Evolutionary conservation across 2,797 vertebrate species (phyloP), one percentile per base, ranked within the genome.

Genomic region (Betta splendens): DNA sequence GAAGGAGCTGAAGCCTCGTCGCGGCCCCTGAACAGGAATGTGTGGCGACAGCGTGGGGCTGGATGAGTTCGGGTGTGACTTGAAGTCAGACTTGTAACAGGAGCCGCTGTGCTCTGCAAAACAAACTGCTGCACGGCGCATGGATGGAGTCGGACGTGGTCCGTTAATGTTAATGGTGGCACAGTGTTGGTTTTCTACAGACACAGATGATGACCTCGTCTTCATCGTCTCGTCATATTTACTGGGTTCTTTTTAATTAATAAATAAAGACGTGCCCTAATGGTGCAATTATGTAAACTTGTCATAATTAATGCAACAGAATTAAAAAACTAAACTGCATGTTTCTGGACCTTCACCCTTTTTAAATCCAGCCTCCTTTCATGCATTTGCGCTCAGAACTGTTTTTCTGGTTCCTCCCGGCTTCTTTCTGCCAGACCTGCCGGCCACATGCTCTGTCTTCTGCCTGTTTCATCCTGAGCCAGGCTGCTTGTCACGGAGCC

Each of bases 381-480:
- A 33, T 28, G 16, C 12, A 22, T 45, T 58, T 44, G 3, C 50
- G 13, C 33, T 45, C 22, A n/a, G n/a, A n/a, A n/a, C n/a, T n/a
- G n/a, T n/a, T n/a, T n/a, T n/a, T n/a, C n/a, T n/a, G n/a, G n/a
- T n/a, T n/a, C n/a, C n/a, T n/a, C n/a, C 1, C 44, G 35, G 39
- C 50, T 69, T 68, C 81, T 45, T 36, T 72, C 3, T 48, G 28
- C 37, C 42, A 36, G 57, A 80, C 29, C 75, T 87, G 83, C 47
- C 32, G 28, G 61, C 84, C 88, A 89, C 83, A 86, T 89, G 84
- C 59, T 57, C 8, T n/a, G 13, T 78, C 66, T 73, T 68, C 55
- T 26, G 13, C 2, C n/a, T 56, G 75, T 80, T 52, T 76, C 37
- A 69, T 75, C 69, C 15, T 7, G 25, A 51, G 62, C 64, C 69